These are phyloP conservation scores for Himalopsyche tibetana DNA, from an alignment of 2,888 invertebrate species.

Conservation along the genomic window DNA sequence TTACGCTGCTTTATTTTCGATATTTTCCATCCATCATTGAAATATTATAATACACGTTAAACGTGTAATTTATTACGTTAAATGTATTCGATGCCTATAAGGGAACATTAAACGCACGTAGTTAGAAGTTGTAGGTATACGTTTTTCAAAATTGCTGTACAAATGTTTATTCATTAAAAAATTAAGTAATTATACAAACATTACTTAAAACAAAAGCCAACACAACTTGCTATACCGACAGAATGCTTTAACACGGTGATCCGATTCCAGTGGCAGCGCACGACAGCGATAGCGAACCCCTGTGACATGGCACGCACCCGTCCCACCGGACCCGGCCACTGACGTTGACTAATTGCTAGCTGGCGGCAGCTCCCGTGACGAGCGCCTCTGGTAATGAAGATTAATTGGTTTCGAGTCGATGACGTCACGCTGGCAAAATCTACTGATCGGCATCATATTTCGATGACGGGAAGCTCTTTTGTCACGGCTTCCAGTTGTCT, in stretches of 20 bases:
- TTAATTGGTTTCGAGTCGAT: slow-evolving; percentile 62
- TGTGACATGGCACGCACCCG: slow-evolving; percentile 49
- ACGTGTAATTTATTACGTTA: too few relatives aligned
- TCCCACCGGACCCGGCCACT: slow-evolving; percentile 41
- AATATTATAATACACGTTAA: too few relatives aligned
- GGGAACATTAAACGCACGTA: too few relatives aligned
- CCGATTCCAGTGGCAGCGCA: slow-evolving; percentile 43
- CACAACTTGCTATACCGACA: background rate
- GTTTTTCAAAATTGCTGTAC: too few relatives aligned
- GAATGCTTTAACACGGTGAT: slow-evolving; percentile 1
- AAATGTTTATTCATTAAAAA: too few relatives aligned
- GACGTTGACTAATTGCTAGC: slow-evolving; percentile 64
- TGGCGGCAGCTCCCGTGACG: slow-evolving; percentile 50
- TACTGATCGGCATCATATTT: slow-evolving; percentile 56
- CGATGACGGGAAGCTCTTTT: slow-evolving; percentile 36
- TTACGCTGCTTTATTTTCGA: too few relatives aligned
- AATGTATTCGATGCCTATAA: too few relatives aligned
- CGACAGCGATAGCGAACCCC: slow-evolving; percentile 56
- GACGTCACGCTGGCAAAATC: slow-evolving; percentile 52
- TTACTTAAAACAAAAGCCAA: background rate
- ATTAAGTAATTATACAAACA: background rate
- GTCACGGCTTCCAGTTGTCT: background rate
- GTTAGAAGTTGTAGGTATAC: too few relatives aligned
- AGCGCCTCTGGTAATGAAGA: slow-evolving; percentile 63
- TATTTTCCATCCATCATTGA: too few relatives aligned